Percentiles rank a stretch among this genome's conserved stretches.
phyloP scores from a whole-genome alignment of 2,113 vertebrate species.

The Brachyhypopomus gauderio region DNA sequence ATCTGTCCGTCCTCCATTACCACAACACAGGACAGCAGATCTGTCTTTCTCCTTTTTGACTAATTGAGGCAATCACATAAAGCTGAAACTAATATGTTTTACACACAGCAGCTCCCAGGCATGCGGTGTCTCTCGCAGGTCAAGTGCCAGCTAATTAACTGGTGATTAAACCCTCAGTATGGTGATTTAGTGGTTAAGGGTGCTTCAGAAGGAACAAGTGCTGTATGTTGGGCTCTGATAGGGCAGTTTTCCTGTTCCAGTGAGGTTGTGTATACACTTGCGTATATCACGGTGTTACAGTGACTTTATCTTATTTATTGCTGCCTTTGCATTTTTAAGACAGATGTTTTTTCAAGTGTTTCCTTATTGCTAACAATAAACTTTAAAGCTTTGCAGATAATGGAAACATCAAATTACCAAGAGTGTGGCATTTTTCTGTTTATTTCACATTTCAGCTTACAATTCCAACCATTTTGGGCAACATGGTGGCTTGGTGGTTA shows the following conservation, averaged over 20 bases:
- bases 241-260: neutral
- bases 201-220: slow-evolving; percentile 15
- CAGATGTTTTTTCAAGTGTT: slow-evolving; percentile 1
- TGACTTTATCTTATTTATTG: neutral
- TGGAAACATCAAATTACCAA: slow-evolving; percentile 8
- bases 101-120: slow-evolving; percentile 46
- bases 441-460: neutral
- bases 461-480: too few species aligned
- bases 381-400: slow-evolving; percentile 18
- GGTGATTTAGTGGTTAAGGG: slow-evolving; percentile 34
- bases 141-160: slow-evolving; percentile 48
- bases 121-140: slow-evolving; percentile 37
- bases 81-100: slow-evolving; percentile 50
- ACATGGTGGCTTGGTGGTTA: too few species aligned
- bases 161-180: slow-evolving; percentile 44
- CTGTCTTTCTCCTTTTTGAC: slow-evolving; percentile 34
- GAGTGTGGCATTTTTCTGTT: neutral
- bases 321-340: slow-evolving; percentile 9
- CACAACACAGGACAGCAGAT: slow-evolving; percentile 36
- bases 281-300: too few species aligned
- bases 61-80: slow-evolving; percentile 51
- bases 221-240: slow-evolving; percentile 1
- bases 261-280: too few species aligned
- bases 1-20: slow-evolving; percentile 21
- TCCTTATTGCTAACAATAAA: neutral